Percentiles rank a stretch among this genome's conserved stretches.
These are phyloP conservation scores for Syngnathoides biaculeatus DNA, from an alignment of 2,113 vertebrate species.

Conservation along the genomic window DNA sequence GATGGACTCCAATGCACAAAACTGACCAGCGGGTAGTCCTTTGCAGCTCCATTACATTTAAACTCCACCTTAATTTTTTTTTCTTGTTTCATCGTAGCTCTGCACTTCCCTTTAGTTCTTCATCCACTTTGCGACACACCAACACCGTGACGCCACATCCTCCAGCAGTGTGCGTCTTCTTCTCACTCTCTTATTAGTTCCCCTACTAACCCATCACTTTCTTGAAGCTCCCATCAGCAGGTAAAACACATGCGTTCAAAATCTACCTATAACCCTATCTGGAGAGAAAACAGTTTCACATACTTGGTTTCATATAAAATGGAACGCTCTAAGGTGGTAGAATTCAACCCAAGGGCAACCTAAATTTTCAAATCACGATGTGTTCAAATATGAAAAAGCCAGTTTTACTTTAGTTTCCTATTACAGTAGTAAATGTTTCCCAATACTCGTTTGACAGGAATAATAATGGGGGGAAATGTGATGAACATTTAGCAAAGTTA, in stretches of 20 bases:
- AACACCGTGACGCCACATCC: slow-evolving; percentile 2
- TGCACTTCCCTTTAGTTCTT: slow-evolving; percentile 18
- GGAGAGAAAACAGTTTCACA: no score
- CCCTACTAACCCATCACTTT: slow-evolving; percentile 19
- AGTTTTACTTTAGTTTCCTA: no score
- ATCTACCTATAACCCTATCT: no score
- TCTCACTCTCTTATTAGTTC: slow-evolving; percentile 24
- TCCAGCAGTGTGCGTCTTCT: slow-evolving; percentile 11
- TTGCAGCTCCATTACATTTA: background rate
- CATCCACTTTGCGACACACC: slow-evolving; percentile 42
- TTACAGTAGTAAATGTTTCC: no score
- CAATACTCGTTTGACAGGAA: no score
- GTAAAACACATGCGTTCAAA: slow-evolving; percentile 12
- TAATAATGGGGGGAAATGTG: no score
- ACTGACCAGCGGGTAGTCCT: background rate
- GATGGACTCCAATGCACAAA: background rate
- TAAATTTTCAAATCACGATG: no score
- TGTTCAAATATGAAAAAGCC: no score
- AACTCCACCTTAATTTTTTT: slow-evolving; percentile 7
- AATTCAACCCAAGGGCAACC: no score
- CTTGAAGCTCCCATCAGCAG: background rate
- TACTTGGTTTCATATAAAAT: no score
- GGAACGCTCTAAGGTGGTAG: no score
- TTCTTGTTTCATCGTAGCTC: slow-evolving; percentile 11
- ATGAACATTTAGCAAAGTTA: no score